Percentiles rank a stretch among this genome's conserved stretches.
Conservation (phyloP, 2,113 vertebrate genomes). For the Antechinus stuartii region DNA sequence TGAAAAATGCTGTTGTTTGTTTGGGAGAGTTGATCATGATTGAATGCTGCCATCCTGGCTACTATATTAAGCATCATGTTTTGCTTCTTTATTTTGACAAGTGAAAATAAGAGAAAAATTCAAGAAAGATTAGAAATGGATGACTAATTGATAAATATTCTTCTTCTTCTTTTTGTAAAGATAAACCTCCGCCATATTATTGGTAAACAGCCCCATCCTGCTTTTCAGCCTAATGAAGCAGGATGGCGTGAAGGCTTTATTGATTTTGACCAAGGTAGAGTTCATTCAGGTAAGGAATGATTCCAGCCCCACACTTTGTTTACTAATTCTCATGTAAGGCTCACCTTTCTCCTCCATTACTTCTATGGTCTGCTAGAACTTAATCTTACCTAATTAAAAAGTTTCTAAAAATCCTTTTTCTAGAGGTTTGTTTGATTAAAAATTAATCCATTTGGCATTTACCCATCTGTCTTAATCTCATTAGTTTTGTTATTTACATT, state of each 20-base stretch:
- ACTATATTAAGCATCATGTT: constrained; percentile 50
- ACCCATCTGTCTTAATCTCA: constrained; percentile 16
- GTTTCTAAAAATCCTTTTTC: constrained; percentile 37
- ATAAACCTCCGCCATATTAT: constrained; percentile 90
- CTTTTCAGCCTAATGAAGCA: constrained; percentile 23
- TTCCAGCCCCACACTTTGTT: neutral
- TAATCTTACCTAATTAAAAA: constrained; percentile 31
- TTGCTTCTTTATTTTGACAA: constrained; percentile 52
- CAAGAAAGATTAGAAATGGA: constrained; percentile 31
- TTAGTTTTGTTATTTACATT: constrained; percentile 31
- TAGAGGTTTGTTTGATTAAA: constrained; percentile 56
- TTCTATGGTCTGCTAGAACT: neutral
- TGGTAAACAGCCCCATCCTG: constrained; percentile 82
- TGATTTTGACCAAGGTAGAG: constrained; percentile 26
- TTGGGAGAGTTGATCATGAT: constrained; percentile 25
- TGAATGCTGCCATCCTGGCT: constrained; percentile 11
- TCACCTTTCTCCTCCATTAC: neutral
- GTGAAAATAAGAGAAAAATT: constrained; percentile 62
- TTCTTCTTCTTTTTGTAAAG: constrained; percentile 82
- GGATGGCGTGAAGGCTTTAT: constrained; percentile 18
- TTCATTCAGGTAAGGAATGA: constrained; percentile 80
- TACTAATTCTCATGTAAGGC: neutral
- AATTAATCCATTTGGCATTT: constrained; percentile 53
- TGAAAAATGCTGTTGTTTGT: constrained; percentile 48
- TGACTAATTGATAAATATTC: constrained; percentile 56